Evolutionary conservation across 1,140 invertebrate genomes (phyloP), one percentile per base, ranked within the genome.

Genomic region (Medauroidea extradentata): DNA sequence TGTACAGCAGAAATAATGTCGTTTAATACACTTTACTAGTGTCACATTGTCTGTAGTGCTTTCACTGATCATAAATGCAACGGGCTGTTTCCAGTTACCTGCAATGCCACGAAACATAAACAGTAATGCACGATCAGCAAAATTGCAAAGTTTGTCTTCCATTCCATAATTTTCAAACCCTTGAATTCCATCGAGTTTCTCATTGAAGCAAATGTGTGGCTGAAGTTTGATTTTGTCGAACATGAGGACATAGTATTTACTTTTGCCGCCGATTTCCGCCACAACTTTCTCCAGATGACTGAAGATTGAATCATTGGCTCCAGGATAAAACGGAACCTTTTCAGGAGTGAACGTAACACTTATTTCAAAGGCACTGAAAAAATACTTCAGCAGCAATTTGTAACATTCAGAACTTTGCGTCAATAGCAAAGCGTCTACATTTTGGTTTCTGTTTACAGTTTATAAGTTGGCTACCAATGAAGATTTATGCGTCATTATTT

Each of bases 381-480:
- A 57, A 0, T n/a, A 21, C 53, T 53, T 65, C 52, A 57, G 42
- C 24, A 69, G 60, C 3, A 64, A 53, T 57, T 54, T 66, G 44
- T 69, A 68, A 1, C 59, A 61, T 52, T 64, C 65, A 23, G 53
- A 57, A 34, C 61, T 65, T 53, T 67, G 60, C 66, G 9, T 65
- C 52, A 7, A 41, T 41, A 13, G 29, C n/a, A 11, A 34, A 34
- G 11, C 29, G 29, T 11, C 29, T 34, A 7, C 29, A 4, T 34
- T 34, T 34, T 11, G 29, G 29, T 11, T 34, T 34, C 11, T 11
- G 29, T 34, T 34, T 34, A 11, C 29, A 34, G 11, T 34, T 34
- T 11, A 34, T 7, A 34, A 34, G 29, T 34, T 34, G 29, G 29
- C 11, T 34, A 11, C 29, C 4, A 7, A 34, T 34, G 29, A 34